Evolutionary conservation across 2,113 vertebrate species (phyloP).

Genomic region (Synchiropus splendidus): DNA sequence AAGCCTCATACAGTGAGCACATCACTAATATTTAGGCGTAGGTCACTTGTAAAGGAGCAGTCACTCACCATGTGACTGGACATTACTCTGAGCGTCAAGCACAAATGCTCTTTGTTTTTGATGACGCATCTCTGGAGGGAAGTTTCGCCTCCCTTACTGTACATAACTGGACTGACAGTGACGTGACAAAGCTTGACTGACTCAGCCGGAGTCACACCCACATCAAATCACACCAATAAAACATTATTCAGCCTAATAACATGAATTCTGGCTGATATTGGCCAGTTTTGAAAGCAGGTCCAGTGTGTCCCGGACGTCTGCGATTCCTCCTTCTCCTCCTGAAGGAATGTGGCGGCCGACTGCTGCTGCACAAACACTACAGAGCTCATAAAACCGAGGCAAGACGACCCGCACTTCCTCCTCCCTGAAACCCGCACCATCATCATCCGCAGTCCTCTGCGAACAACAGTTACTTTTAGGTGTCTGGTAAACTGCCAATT

Average conservation of each 20-base stretch:
- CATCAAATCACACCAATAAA: not conserved
- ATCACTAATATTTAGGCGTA: too few species aligned
- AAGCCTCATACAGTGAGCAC: too few species aligned
- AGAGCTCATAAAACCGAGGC: constrained; percentile 27
- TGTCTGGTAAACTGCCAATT: too few species aligned
- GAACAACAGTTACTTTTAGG: too few species aligned
- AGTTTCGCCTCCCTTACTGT: not conserved
- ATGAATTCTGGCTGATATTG: not conserved
- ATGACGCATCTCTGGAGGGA: too few species aligned
- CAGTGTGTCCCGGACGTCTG: constrained; percentile 29
- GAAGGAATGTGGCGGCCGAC: constrained; percentile 23
- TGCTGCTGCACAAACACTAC: constrained; percentile 33
- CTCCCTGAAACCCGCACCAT: constrained; percentile 6
- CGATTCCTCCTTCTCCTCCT: constrained; percentile 45
- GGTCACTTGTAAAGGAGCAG: too few species aligned
- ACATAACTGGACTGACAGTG: too few species aligned
- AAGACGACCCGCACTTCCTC: not conserved
- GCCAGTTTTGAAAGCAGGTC: constrained; percentile 9
- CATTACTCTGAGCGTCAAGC: too few species aligned
- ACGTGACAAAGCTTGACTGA: not conserved
- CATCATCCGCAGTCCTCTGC: not conserved
- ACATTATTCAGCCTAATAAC: not conserved
- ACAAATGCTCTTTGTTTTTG: too few species aligned
- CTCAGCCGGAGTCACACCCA: not conserved
- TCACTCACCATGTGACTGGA: too few species aligned